Percentiles rank a stretch among this genome's conserved stretches.
Conservation (phyloP, 64 coral and sea anemone species). For the Acropora tenuis region DNA sequence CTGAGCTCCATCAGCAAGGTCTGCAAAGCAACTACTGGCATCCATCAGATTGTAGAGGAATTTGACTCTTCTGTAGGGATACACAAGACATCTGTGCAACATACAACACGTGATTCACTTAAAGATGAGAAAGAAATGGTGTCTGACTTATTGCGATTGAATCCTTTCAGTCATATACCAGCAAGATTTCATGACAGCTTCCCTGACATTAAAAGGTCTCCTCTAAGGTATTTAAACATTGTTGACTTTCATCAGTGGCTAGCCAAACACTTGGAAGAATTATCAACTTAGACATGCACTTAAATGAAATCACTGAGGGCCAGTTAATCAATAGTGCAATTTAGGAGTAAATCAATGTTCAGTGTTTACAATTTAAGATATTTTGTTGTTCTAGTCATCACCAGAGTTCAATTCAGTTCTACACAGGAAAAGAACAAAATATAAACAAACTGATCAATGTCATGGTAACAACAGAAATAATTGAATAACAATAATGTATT, state of each 20-base stretch:
- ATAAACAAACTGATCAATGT: no score
- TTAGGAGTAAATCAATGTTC: no score
- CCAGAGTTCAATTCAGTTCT: no score
- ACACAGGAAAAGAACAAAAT: no score
- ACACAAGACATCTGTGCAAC: constrained; percentile 57
- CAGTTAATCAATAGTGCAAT: no score
- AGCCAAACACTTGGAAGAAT: no score
- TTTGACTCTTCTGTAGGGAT: constrained; percentile 57
- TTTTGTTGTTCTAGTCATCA: no score
- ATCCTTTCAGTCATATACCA: constrained; percentile 50
- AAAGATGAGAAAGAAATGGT: constrained; percentile 82
- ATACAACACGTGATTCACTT: constrained; percentile 59
- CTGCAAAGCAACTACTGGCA: constrained; percentile 70
- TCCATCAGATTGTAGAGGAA: constrained; percentile 24
- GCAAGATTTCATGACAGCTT: constrained; percentile 64
- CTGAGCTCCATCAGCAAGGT: constrained; percentile 63
- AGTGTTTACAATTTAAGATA: no score
- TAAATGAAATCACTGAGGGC: no score
- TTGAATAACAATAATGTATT: no score
- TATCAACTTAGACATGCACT: no score
- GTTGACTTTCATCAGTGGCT: constrained; percentile 40
- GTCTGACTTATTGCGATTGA: constrained; percentile 44
- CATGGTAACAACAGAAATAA: no score
- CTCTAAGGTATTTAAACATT: constrained; percentile 2
- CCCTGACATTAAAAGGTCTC: constrained; percentile 35